Percentiles rank a stretch among this genome's conserved stretches.
Evolutionary conservation across 1,140 invertebrate genomes (phyloP).

Genomic region (Musca vetustissima): DNA sequence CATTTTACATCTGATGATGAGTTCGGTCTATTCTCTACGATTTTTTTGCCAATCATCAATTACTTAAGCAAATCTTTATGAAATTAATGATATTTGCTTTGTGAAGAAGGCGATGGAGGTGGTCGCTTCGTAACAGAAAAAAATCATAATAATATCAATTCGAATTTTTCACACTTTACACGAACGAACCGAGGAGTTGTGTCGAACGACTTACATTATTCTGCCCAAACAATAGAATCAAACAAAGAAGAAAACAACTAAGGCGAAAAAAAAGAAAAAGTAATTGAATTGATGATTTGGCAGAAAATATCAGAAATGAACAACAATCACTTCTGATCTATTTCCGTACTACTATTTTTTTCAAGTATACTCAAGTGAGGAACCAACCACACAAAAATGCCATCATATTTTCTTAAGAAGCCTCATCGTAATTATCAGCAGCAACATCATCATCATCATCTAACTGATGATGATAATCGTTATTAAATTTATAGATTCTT

Average conservation of each 20-base stretch:
- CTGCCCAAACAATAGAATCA: not conserved
- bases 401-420: not conserved
- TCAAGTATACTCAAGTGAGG: too few species aligned
- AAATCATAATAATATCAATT: not conserved
- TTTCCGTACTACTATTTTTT: not conserved
- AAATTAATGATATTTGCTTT: not conserved
- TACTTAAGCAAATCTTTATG: conserved; percentile 2
- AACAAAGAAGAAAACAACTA: not conserved
- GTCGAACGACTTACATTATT: not conserved
- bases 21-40: too few species aligned
- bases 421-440: not conserved
- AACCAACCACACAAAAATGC: not conserved
- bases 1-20: not conserved
- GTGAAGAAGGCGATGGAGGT: not conserved
- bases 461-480: too few species aligned
- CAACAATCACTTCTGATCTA: not conserved
- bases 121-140: not conserved
- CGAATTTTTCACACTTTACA: too few species aligned
- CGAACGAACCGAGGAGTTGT: too few species aligned
- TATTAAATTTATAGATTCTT: too few species aligned
- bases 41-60: conserved; percentile 4
- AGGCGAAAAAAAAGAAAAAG: not conserved
- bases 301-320: not conserved
- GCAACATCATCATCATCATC: not conserved
- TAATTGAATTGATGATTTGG: conserved; percentile 2